Conservation (phyloP, 1,140 invertebrate genomes). For the Procambarus clarkii region DNA sequence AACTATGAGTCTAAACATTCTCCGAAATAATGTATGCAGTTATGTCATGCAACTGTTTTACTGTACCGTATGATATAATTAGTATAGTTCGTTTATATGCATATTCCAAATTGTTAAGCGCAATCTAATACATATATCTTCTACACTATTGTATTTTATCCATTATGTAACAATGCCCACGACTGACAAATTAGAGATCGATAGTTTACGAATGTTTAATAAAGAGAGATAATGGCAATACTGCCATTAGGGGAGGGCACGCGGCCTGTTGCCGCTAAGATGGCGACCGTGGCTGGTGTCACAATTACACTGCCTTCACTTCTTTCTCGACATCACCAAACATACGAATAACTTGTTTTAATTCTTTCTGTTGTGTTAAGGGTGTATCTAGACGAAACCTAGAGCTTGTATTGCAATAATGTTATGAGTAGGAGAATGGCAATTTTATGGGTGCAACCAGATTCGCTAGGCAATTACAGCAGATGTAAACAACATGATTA, state of each 20-base stretch:
- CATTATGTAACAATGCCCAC: not conserved
- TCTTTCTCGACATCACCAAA: not conserved
- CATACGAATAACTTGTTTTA: not conserved
- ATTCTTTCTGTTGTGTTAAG: no score
- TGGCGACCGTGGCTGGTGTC: not conserved
- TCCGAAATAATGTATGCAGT: not conserved
- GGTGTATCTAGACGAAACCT: not conserved
- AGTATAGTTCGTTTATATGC: not conserved
- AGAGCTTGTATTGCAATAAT: not conserved
- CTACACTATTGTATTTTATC: not conserved
- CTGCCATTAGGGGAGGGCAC: not conserved
- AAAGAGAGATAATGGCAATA: not conserved
- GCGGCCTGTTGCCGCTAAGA: not conserved
- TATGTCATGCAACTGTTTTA: not conserved
- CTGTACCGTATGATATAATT: not conserved
- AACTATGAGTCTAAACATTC: not conserved
- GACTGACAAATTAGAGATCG: not conserved
- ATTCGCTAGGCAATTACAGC: constrained; percentile 12
- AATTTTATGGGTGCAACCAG: not conserved
- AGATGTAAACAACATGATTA: constrained; percentile 21
- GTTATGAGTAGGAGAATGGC: not conserved
- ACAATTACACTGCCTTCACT: not conserved
- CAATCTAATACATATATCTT: not conserved
- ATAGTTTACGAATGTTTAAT: not conserved
- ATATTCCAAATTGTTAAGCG: not conserved